These are phyloP conservation scores for Halocaridina rubra DNA, from an alignment of 2,888 invertebrate species.

Conservation along the genomic window DNA sequence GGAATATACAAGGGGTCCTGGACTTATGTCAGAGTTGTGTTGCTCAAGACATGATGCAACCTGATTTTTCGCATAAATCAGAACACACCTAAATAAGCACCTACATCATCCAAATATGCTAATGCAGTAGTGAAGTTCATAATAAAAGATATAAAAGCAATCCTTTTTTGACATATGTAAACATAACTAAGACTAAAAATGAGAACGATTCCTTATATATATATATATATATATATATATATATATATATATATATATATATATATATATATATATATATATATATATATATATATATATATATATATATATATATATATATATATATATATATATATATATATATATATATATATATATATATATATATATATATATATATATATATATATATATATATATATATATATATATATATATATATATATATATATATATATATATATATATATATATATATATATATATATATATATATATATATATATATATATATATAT, in stretches of 20 bases:
- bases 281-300: constrained; percentile 35
- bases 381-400: constrained; percentile 22
- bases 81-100: too few species aligned
- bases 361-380: constrained; percentile 35
- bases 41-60: too few species aligned
- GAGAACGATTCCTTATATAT: not conserved
- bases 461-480: not conserved
- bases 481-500: not conserved
- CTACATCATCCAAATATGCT: too few species aligned
- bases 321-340: constrained; percentile 14
- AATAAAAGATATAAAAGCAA: too few species aligned
- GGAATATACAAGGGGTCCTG: too few species aligned
- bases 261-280: constrained; percentile 35
- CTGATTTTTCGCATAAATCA: too few species aligned
- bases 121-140: too few species aligned
- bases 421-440: not conserved
- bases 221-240: constrained; percentile 11
- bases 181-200: too few species aligned
- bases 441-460: not conserved
- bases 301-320: constrained; percentile 11
- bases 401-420: not conserved
- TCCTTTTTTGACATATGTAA: too few species aligned
- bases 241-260: constrained; percentile 37
- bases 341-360: constrained; percentile 25
- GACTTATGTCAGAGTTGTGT: too few species aligned